Evolutionary conservation across 1,140 invertebrate species (phyloP).

Genomic region (Pseudomyrmex flavicornis): DNA sequence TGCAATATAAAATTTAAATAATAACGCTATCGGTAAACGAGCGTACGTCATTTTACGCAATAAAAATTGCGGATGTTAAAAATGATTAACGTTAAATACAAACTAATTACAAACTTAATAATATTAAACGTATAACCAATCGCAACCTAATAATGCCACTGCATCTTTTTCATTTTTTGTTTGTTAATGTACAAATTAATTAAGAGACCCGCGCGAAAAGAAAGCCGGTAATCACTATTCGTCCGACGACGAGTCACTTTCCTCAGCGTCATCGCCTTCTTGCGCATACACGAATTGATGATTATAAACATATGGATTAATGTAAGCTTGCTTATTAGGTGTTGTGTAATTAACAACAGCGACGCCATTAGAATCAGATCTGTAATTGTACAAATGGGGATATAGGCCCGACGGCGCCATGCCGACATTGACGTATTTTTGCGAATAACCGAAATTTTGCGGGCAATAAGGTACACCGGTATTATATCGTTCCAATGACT

Average conservation of each 20-base stretch:
- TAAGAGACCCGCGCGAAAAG: slow-evolving; percentile 55
- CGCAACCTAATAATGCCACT: slow-evolving; percentile 67
- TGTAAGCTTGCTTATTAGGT: slow-evolving; percentile 79
- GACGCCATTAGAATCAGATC: slow-evolving; percentile 77
- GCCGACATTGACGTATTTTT: slow-evolving; percentile 79
- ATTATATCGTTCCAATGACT: slow-evolving; percentile 61
- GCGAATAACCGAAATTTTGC: slow-evolving; percentile 66
- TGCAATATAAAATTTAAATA: slow-evolving; percentile 81
- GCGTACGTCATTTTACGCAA: slow-evolving; percentile 38
- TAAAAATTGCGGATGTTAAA: slow-evolving; percentile 64
- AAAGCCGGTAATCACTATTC: slow-evolving; percentile 62
- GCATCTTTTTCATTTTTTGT: slow-evolving; percentile 10
- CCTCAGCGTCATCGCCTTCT: slow-evolving; percentile 76
- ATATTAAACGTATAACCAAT: slow-evolving; percentile 68
- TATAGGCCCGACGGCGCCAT: slow-evolving; percentile 78
- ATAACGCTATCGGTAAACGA: slow-evolving; percentile 76
- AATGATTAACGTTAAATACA: slow-evolving; percentile 81
- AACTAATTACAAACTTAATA: slow-evolving; percentile 85
- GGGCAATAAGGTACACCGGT: slow-evolving; percentile 70
- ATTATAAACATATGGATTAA: slow-evolving; percentile 80
- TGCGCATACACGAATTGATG: slow-evolving; percentile 71
- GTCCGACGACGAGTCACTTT: slow-evolving; percentile 78
- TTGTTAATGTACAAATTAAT: slow-evolving; percentile 67
- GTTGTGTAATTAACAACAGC: slow-evolving; percentile 81
- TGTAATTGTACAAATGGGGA: slow-evolving; percentile 82